Conservation (phyloP, 2,888 invertebrate genomes). For the Cerastoderma edule region DNA sequence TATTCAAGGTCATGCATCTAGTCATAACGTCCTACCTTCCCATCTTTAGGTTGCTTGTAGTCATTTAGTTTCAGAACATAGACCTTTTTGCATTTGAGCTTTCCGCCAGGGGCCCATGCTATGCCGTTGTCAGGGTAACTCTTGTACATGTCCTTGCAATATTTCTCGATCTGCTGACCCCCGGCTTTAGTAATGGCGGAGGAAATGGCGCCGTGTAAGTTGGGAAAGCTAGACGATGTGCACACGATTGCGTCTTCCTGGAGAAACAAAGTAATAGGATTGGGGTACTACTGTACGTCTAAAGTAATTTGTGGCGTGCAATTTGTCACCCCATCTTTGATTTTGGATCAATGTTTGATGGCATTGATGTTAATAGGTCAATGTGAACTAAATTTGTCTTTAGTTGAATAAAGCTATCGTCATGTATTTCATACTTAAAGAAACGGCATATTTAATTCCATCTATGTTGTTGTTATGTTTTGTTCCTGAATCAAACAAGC, state of each 20-base stretch:
- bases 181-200: constrained; percentile 29
- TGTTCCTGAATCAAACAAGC: too few species aligned
- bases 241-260: constrained; percentile 49
- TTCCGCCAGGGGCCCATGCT: constrained; percentile 29
- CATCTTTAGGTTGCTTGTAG: constrained; percentile 19
- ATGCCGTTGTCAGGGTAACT: constrained; percentile 33
- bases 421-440: too few species aligned
- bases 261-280: too few species aligned
- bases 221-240: constrained; percentile 45
- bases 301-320: too few species aligned
- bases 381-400: too few species aligned
- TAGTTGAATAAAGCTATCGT: too few species aligned
- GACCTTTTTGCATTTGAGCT: constrained; percentile 33
- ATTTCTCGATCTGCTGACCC: constrained; percentile 29
- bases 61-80: constrained; percentile 36
- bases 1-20: neutral
- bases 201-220: constrained; percentile 41
- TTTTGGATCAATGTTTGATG: too few species aligned
- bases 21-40: constrained; percentile 9
- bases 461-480: too few species aligned
- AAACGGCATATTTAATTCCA: too few species aligned
- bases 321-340: too few species aligned
- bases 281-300: too few species aligned
- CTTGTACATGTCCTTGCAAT: constrained; percentile 26
- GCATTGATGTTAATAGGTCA: too few species aligned